A percentile compares a stretch with the other conserved stretches of the same genome.
Evolutionary conservation across 1,140 invertebrate species (phyloP).

Genomic region (Neodiprion fabricii): DNA sequence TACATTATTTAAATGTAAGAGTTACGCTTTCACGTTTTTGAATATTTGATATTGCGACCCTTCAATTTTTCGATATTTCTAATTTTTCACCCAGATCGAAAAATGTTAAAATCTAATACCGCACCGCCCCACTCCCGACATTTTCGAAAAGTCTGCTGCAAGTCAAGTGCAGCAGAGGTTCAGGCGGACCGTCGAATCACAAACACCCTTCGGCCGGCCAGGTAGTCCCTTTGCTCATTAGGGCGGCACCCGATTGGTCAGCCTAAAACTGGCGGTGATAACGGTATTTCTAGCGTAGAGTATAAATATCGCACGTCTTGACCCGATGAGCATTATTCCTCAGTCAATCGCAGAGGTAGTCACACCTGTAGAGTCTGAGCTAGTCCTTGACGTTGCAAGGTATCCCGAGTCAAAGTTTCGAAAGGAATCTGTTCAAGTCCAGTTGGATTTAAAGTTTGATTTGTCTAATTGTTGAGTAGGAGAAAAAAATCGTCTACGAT

Average conservation of each 20-base stretch:
- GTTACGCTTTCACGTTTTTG: too few relatives aligned
- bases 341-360: background rate
- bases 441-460: too few relatives aligned
- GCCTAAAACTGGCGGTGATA: background rate
- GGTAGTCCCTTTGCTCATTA: background rate
- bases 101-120: background rate
- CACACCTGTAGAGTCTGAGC: background rate
- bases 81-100: background rate
- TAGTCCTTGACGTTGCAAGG: too few relatives aligned
- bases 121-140: background rate
- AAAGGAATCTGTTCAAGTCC: too few relatives aligned
- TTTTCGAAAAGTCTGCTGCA: background rate
- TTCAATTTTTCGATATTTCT: too few relatives aligned
- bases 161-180: background rate
- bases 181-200: too few relatives aligned
- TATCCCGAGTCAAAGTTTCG: too few relatives aligned
- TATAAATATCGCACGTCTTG: background rate
- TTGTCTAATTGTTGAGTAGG: too few relatives aligned
- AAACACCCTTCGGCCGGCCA: too few relatives aligned
- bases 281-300: background rate
- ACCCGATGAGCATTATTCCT: background rate
- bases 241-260: background rate
- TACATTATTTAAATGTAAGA: too few relatives aligned
- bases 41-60: too few relatives aligned
- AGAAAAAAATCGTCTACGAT: too few relatives aligned